Base-by-base conservation (phyloP, 1,140 invertebrate species). In the Zeugodacus cucurbitae region DNA sequence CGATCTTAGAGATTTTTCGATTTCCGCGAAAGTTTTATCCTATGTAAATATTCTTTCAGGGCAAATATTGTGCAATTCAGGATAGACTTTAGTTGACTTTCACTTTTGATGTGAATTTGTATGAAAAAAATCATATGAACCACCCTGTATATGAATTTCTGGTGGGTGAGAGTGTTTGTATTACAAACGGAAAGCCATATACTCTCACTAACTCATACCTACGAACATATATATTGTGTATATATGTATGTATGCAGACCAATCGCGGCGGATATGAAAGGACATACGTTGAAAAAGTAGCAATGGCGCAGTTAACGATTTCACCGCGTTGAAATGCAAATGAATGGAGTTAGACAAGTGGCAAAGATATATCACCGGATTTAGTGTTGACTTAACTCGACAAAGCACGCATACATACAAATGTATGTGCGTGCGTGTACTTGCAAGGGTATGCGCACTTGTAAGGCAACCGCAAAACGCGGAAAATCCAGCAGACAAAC, bases 341-440 rank as follows among this genome's bases (percentile, higher is more conserved):
- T 82, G 74, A 82, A 82, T 82, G 74, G 74, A 82, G 74, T 82
- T 48, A 82, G 74, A 82, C 74, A 82, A 82, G 74, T 82, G 74
- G 74, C 41, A 29, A 82, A 82, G 74, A 82, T 82, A 82, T 82
- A 82, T 82, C 74, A 82, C 74, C 74, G 74, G 74, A 82, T 82
- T 82, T 82, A 82, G 74, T 82, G 74, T 82, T 82, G 74, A 48
- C 74, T 82, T 48, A 82, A 48, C 74, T 74, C 67, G 34, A 34
- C 22, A 20, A 32, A 74, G 26, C 58, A 17, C 10, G n/a, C 11
- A 62, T 26, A 62, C 26, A 62, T 10, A 6, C 26, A 62, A n/a
- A 22, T 22, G 2, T 22, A 22, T 10, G 26, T 62, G 17, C 3
- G 3, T 37, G 37, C 0, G 20, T 29, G 44, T 41, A 32, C 58